These are phyloP conservation scores for Oophaga pumilio DNA, from an alignment of 2,113 vertebrate genomes.

Conservation along the genomic window DNA sequence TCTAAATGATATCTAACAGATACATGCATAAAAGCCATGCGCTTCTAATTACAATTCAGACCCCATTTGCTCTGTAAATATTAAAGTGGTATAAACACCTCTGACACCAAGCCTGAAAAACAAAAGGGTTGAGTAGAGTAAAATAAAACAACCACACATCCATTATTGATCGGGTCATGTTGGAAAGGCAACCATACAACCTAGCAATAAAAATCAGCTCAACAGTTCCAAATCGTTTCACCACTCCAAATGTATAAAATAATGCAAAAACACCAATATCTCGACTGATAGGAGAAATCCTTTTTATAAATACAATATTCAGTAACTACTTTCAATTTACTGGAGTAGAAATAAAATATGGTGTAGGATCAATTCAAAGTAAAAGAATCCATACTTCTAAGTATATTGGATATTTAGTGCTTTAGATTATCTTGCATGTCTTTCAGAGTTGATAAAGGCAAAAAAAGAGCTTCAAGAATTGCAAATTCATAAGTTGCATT, in stretches of 20 bases:
- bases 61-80: background rate
- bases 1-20: conserved; percentile 22
- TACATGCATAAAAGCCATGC: conserved; percentile 38
- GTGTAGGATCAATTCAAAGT: no score
- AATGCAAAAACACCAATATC: background rate
- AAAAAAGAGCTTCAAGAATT: background rate
- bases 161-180: background rate
- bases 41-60: background rate
- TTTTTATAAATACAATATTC: no score
- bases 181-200: background rate
- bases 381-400: no score
- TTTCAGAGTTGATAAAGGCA: background rate
- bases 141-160: background rate
- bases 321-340: no score
- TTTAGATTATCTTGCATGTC: background rate
- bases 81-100: background rate
- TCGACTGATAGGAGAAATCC: background rate
- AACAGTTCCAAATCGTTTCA: background rate
- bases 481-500: background rate
- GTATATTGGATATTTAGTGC: background rate
- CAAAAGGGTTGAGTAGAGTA: background rate
- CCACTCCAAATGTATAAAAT: background rate
- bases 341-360: background rate
- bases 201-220: background rate
- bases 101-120: background rate